These are phyloP conservation scores for Hydrotaea diabolus DNA, from an alignment of 2,888 invertebrate genomes.

Conservation along the genomic window DNA sequence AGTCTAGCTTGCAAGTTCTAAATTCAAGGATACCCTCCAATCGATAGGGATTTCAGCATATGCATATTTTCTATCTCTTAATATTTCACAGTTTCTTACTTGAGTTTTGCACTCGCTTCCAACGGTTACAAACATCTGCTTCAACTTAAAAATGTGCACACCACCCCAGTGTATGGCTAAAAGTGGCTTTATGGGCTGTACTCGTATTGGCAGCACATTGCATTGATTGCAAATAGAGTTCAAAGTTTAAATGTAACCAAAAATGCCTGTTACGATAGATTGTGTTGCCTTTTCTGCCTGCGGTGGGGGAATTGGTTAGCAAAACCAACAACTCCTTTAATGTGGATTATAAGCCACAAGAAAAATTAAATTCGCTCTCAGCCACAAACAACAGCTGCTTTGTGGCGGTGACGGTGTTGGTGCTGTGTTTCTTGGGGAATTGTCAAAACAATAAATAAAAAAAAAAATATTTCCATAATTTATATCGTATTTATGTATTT, in stretches of 20 bases:
- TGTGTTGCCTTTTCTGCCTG: not conserved
- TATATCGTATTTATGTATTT: not conserved
- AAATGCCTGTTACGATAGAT: constrained; percentile 57
- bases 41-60: no score
- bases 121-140: not conserved
- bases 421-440: constrained; percentile 5
- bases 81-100: no score
- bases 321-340: constrained; percentile 61
- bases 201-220: not conserved
- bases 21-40: no score
- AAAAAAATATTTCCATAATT: not conserved
- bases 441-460: constrained; percentile 27
- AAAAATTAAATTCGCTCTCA: constrained; percentile 1
- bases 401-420: no score
- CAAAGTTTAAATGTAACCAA: constrained; percentile 64
- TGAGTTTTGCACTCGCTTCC: no score
- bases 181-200: constrained; percentile 29
- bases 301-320: constrained; percentile 10
- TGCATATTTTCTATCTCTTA: no score
- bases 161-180: not conserved
- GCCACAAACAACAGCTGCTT: constrained; percentile 9
- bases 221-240: constrained; percentile 64
- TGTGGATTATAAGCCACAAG: constrained; percentile 46
- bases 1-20: no score
- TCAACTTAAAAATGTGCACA: not conserved